Base-by-base conservation (phyloP, 1,140 invertebrate species). In the Drosophila sproati region DNA sequence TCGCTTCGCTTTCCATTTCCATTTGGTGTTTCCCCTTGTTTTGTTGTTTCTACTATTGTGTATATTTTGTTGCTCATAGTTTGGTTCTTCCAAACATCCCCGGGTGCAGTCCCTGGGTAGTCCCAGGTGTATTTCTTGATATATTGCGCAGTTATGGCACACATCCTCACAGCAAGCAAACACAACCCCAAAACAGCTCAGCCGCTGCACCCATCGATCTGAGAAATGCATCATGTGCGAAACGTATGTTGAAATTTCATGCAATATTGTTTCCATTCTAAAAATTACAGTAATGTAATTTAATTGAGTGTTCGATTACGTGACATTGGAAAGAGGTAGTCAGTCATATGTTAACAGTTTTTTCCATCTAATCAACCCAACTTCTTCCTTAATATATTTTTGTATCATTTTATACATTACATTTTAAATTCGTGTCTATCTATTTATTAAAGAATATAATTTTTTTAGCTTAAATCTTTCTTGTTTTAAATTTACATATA, bases 61-160 rank as follows among this genome's bases (percentile, higher is more conserved):
- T 48, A 72, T 72, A 69, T 64, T 71, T 29, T 52, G 50, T 56
- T 67, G 68, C 67, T 61, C 51, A 34, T 52, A 56, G 61, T 78
- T 78, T 63, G 61, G 64, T 61, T 75, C 61, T 75, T 64, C 80
- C 73, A 82, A 87, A 78, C 82, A 82, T 72, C 82, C 82, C 82
- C 64, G 75, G 32, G 43, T 64, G 48, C 62, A 67, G 39, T 52
- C 52, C 8, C 52, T 55, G 72, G 12, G 45, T 62, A 63, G 83
- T 89, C 83, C 83, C 83, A 87, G 83, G 83, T 87, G 83, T 83
- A 87, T 88, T 88, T 89, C 63, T 77, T 87, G 83, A 87, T 88
- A 88, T 88, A 87, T 87, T 87, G 83, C 83, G 85, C 77, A 82
- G 83, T 88, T 87, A 88, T 82, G 79, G 79, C 82, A 79, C 66